Base-by-base conservation (phyloP, 2,113 vertebrate genomes). In the Oncorhynchus kisutch region DNA sequence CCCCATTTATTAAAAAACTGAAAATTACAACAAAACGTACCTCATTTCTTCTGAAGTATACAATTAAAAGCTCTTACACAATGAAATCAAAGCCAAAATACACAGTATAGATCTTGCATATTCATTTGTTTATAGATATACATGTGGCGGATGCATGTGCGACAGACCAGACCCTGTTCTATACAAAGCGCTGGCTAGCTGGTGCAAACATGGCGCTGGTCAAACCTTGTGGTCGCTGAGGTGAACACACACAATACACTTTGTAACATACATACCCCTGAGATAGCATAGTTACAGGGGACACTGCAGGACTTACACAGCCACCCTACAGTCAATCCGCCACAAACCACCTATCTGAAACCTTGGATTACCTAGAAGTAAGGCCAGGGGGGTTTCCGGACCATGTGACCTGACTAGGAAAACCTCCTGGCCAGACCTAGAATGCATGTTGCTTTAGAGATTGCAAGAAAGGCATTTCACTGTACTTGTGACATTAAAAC, bases 11-110 rank as follows among this genome's bases (percentile, higher is more conserved):
- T 92, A 3, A 75, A 86, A 83, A 84, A 86, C 48, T 25, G 54
- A 81, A 75, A 78, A 84, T 60, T 73, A 75, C 51, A 68, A 68
- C 90, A 91, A 87, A 90, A 87, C 88, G 91, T 93, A 94, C 93
- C 91, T 91, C 88, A 85, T 83, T 78, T 86, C 85, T 88, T 84
- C 84, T 91, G 67, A 90, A 86, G 87, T 89, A 87, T 90, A 93
- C 91, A 75, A 86, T 85, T 87, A 84, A 88, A 89, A 87, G 89
- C 80, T 88, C 74, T 87, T 84, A 82, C 70, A 88, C 67, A 85
- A 89, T 87, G 89, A 90, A 93, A 86, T 91, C 81, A 88, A 93
- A 91, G 87, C 88, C 91, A 90, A 92, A 93, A 94, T 94, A 94
- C 93, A 92, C 92, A 92, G 73, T 90, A 92, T 93, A 94, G 76